Evolutionary conservation across 2,888 invertebrate genomes (phyloP).

Genomic region (Diadegma fenestrale): DNA sequence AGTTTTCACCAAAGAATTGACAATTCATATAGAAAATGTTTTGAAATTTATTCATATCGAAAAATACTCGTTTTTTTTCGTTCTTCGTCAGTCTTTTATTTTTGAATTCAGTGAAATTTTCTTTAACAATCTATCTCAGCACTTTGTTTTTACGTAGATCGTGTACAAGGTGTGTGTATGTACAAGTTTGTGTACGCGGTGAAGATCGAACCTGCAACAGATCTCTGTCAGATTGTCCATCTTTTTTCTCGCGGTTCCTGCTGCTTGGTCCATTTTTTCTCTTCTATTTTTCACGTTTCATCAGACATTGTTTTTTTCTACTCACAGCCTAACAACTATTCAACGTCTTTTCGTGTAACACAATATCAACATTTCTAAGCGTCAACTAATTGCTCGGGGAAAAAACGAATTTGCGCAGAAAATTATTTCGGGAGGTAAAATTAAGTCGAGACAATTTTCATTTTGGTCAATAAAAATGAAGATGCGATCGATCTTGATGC

Average conservation of each 20-base stretch:
- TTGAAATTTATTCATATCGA: not conserved
- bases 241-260: constrained; percentile 4
- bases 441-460: not conserved
- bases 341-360: not conserved
- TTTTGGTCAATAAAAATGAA: not conserved
- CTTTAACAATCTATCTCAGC: constrained; percentile 42
- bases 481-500: not conserved
- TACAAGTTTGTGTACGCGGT: constrained; percentile 66
- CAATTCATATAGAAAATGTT: not conserved
- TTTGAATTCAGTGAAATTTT: constrained; percentile 20
- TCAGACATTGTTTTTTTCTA: not conserved
- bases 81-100: constrained; percentile 7
- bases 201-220: constrained; percentile 67
- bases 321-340: constrained; percentile 17
- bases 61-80: not conserved
- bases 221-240: constrained; percentile 63
- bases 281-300: not conserved
- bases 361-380: not conserved
- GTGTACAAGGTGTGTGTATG: constrained; percentile 62
- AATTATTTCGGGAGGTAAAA: not conserved
- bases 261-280: not conserved
- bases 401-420: not conserved
- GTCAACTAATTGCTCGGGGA: not conserved
- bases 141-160: constrained; percentile 57
- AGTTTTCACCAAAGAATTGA: constrained; percentile 7